These are phyloP conservation scores for Magallana nippona DNA, from an alignment of 2,888 invertebrate genomes.

Conservation along the genomic window DNA sequence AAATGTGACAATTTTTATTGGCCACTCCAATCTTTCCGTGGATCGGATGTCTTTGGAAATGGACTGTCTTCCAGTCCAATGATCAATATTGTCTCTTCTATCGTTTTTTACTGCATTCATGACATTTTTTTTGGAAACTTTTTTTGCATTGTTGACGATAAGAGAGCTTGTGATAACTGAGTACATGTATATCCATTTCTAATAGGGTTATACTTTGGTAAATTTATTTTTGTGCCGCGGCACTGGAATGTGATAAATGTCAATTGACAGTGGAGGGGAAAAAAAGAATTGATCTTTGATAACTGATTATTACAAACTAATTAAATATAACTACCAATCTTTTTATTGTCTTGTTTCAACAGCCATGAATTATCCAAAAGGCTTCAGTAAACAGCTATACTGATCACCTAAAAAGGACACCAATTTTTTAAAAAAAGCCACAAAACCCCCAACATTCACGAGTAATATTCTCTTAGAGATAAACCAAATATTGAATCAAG, in stretches of 20 bases:
- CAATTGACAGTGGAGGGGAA: neutral
- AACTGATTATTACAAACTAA: constrained; percentile 4
- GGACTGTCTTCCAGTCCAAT: neutral
- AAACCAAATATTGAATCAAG: too few relatives aligned
- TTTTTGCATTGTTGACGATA: neutral
- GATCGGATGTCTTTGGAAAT: constrained; percentile 23
- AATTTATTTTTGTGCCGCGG: neutral
- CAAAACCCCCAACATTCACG: neutral
- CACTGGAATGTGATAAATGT: constrained; percentile 17
- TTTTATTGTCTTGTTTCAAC: constrained; percentile 13
- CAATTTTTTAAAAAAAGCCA: neutral
- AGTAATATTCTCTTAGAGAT: neutral
- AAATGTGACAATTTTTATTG: constrained; percentile 34
- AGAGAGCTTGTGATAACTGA: neutral
- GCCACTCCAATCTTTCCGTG: constrained; percentile 22
- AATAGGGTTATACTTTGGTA: neutral
- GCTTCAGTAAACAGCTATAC: neutral
- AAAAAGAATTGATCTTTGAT: constrained; percentile 17
- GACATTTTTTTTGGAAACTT: constrained; percentile 6
- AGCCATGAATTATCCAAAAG: neutral
- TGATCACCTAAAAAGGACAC: neutral
- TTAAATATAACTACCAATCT: neutral
- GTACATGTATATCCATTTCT: neutral
- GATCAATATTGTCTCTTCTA: constrained; percentile 30
- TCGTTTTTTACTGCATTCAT: neutral